Evolutionary conservation across 2,113 vertebrate genomes (phyloP).

Genomic region (Laticauda laticaudata): DNA sequence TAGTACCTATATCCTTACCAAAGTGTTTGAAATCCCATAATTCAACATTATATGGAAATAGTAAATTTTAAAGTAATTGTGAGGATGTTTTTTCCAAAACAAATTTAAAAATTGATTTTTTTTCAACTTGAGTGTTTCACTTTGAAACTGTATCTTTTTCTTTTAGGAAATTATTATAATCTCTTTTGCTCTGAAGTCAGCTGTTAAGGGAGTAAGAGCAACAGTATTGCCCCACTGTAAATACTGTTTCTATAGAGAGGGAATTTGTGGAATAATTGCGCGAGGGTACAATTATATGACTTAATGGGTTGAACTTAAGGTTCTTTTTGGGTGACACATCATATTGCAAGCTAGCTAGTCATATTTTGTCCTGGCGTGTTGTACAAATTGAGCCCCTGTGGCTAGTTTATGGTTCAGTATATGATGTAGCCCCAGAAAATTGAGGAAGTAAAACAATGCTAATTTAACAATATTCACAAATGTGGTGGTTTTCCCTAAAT

Average conservation of each 20-base stretch:
- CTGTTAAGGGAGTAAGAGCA: neutral
- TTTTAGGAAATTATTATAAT: neutral
- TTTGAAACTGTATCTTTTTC: neutral
- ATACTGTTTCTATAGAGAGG: neutral
- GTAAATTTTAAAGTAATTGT: neutral
- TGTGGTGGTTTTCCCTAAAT: neutral
- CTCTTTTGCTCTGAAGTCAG: neutral
- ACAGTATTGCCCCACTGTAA: neutral
- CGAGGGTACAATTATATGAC: neutral
- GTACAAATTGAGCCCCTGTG: neutral
- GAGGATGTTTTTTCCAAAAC: neutral
- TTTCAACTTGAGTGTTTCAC: neutral
- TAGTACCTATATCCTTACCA: neutral
- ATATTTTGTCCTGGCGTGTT: neutral
- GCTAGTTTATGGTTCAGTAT: neutral
- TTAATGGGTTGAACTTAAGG: neutral
- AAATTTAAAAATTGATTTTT: neutral
- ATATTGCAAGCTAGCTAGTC: neutral
- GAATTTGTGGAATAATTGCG: neutral
- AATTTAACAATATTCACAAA: neutral
- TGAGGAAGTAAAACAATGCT: neutral
- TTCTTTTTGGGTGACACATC: neutral
- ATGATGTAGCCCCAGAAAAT: neutral
- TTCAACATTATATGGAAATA: neutral
- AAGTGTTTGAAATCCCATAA: neutral